These are phyloP conservation scores for Artemia sinica DNA, from an alignment of 2,888 invertebrate genomes.

Conservation along the genomic window DNA sequence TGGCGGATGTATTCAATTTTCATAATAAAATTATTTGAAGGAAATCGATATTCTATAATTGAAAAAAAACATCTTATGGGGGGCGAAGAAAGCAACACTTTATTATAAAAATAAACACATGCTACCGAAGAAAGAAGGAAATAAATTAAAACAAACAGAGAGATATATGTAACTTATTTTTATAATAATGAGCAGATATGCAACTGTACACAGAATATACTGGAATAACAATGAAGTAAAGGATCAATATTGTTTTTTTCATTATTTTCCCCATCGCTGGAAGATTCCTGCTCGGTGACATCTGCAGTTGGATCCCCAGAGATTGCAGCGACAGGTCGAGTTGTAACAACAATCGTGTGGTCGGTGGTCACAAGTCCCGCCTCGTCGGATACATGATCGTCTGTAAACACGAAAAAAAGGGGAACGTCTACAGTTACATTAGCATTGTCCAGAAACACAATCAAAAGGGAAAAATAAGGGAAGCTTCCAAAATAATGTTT, in stretches of 20 bases:
- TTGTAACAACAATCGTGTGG: slow-evolving; percentile 70
- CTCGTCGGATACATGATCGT: slow-evolving; percentile 60
- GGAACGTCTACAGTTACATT: slow-evolving; percentile 29
- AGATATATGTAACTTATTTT: no score
- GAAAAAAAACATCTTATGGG: no score
- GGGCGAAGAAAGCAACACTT: no score
- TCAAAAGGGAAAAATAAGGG: neutral
- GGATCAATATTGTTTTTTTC: neutral
- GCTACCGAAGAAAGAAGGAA: no score
- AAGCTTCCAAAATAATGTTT: no score
- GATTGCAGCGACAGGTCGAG: slow-evolving; percentile 67
- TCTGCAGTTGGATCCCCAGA: slow-evolving; percentile 73
- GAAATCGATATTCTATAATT: no score
- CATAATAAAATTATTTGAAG: no score
- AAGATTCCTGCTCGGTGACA: slow-evolving; percentile 74
- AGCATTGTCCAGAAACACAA: neutral
- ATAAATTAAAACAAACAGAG: no score
- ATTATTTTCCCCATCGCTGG: slow-evolving; percentile 57
- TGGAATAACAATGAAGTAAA: neutral
- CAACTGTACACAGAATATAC: no score
- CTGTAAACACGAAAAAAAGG: slow-evolving; percentile 62
- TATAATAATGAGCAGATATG: no score
- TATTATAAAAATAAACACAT: no score
- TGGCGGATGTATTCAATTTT: no score
- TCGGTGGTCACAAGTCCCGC: slow-evolving; percentile 66